Conservation (phyloP, 2,888 invertebrate genomes). For the Drosophila koepferae region DNA sequence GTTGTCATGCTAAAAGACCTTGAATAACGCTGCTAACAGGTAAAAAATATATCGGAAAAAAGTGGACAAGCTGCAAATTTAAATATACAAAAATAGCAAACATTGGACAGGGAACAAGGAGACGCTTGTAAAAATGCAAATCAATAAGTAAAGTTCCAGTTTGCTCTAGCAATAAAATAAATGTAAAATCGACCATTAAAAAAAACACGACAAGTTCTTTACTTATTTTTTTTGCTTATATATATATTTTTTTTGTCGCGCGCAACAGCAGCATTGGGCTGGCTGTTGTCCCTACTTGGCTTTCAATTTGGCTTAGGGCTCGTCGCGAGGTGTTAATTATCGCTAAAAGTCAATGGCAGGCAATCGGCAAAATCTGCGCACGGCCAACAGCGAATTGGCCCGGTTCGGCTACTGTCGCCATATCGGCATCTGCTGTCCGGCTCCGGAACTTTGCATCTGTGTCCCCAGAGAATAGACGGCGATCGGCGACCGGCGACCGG, state of each 20-base stretch:
- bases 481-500: not conserved
- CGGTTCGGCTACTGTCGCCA: constrained; percentile 45
- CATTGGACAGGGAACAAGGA: constrained; percentile 59
- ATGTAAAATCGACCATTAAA: constrained; percentile 69
- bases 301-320: constrained; percentile 71
- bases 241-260: constrained; percentile 52
- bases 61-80: constrained; percentile 58
- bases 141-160: constrained; percentile 74
- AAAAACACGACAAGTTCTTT: constrained; percentile 62
- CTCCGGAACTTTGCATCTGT: constrained; percentile 48
- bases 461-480: constrained; percentile 42
- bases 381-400: constrained; percentile 60
- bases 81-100: constrained; percentile 77
- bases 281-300: constrained; percentile 28
- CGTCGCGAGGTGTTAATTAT: constrained; percentile 78
- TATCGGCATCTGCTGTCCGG: constrained; percentile 37
- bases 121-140: constrained; percentile 76
- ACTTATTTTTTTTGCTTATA: constrained; percentile 10
- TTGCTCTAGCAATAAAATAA: constrained; percentile 74
- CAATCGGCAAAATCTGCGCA: constrained; percentile 76
- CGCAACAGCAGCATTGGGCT: constrained; percentile 17
- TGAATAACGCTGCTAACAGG: constrained; percentile 34
- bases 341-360: constrained; percentile 78
- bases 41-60: constrained; percentile 8
- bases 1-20: constrained; percentile 46